Conservation (phyloP, 2,888 invertebrate genomes). For the Pristionchus entomophagus region DNA sequence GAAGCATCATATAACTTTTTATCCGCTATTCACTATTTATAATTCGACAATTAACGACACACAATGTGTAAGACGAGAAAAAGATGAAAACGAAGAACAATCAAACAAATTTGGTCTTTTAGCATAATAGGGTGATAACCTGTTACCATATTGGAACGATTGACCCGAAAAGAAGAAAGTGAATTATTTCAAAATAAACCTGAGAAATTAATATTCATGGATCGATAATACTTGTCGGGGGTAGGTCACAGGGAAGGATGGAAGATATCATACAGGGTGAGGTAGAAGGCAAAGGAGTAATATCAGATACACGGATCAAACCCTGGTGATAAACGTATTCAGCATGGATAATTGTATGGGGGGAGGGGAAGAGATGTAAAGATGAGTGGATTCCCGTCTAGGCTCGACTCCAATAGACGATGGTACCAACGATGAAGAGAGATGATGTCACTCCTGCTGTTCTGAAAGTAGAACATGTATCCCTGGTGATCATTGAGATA, state of each 20-base stretch:
- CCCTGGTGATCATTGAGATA: no score
- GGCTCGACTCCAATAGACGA: constrained; percentile 35
- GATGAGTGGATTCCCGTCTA: not conserved
- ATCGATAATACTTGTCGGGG: constrained; percentile 32
- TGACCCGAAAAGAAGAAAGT: constrained; percentile 12
- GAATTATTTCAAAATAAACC: not conserved
- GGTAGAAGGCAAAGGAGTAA: not conserved
- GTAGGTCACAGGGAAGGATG: not conserved
- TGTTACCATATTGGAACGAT: not conserved
- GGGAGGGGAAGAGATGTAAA: not conserved
- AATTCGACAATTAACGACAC: not conserved
- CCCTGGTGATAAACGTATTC: constrained; percentile 12
- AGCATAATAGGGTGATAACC: not conserved
- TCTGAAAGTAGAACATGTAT: no score
- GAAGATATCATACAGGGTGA: not conserved
- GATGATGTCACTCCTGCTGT: constrained; percentile 43
- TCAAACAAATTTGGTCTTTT: not conserved
- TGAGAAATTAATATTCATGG: constrained; percentile 23
- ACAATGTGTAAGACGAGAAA: not conserved
- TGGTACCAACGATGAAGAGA: constrained; percentile 38
- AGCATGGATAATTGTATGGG: not conserved
- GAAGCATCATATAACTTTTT: not conserved
- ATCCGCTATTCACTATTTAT: constrained; percentile 4
- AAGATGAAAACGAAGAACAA: not conserved
- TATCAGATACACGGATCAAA: constrained; percentile 6